Conservation (phyloP, 2,797 vertebrate species). For the Typhlichthys eigenmanni region DNA sequence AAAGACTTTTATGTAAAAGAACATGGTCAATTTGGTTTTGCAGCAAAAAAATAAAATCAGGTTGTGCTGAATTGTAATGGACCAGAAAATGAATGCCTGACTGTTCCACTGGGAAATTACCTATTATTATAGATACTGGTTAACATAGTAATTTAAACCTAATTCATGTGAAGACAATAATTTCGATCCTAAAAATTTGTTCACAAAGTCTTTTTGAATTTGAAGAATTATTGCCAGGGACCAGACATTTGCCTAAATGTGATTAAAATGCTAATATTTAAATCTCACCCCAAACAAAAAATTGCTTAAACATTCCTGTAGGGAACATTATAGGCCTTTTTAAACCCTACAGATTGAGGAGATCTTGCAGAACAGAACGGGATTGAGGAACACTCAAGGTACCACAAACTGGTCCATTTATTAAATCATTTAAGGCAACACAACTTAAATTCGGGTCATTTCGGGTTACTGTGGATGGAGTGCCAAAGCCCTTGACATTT, state of each 20-base stretch:
- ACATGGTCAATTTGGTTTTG: conserved; percentile 84
- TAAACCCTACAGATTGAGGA: conserved; percentile 32
- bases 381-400: conserved; percentile 50
- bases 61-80: conserved; percentile 89
- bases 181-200: conserved; percentile 7
- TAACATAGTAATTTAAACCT: neutral
- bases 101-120: conserved; percentile 40
- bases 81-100: conserved; percentile 60
- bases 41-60: conserved; percentile 86
- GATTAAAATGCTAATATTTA: conserved; percentile 22
- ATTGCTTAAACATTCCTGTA: conserved; percentile 10
- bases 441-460: conserved; percentile 80
- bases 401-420: conserved; percentile 65
- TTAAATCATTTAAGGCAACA: conserved; percentile 82
- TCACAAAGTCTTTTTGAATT: neutral
- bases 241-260: conserved; percentile 29
- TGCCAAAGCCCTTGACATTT: conserved; percentile 82
- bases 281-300: conserved; percentile 5
- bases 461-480: conserved; percentile 93
- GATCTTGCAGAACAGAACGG: conserved; percentile 19
- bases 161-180: neutral
- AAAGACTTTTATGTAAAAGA: conserved; percentile 77
- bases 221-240: conserved; percentile 9
- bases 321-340: conserved; percentile 19
- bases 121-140: conserved; percentile 12